Conservation (phyloP, 2,113 vertebrate genomes). For the Eretmochelys imbricata region DNA sequence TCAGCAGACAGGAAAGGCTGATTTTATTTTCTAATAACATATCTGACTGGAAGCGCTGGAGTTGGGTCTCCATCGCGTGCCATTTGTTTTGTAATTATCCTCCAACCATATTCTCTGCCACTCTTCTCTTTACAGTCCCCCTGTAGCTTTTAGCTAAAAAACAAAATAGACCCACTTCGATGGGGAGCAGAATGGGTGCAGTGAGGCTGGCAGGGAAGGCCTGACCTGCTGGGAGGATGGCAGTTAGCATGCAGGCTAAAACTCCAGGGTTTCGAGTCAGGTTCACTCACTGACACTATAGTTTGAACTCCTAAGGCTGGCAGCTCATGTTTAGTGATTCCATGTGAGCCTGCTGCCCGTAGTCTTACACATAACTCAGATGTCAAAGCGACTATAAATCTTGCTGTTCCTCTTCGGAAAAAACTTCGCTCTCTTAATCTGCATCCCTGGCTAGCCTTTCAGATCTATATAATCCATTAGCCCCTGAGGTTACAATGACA, state of each 20-base stretch:
- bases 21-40: neutral
- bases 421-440: neutral
- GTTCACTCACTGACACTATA: neutral
- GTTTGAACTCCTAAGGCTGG: neutral
- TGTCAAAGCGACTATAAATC: constrained; percentile 28
- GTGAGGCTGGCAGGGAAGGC: neutral
- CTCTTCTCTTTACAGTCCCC: neutral
- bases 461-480: neutral
- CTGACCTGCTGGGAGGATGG: neutral
- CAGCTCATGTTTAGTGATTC: constrained; percentile 16
- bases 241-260: neutral
- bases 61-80: neutral
- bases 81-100: neutral
- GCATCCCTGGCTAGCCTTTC: neutral
- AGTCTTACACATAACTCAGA: neutral
- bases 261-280: neutral
- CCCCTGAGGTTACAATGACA: neutral
- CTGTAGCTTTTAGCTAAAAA: neutral
- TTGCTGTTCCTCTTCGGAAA: neutral
- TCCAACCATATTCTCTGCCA: neutral
- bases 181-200: neutral
- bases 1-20: neutral
- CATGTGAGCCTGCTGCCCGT: neutral
- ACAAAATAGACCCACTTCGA: neutral
- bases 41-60: accelerated